Evolutionary conservation across 1,140 invertebrate genomes (phyloP), one percentile per base, ranked within the genome.

Genomic region (Pararge aegeria): DNA sequence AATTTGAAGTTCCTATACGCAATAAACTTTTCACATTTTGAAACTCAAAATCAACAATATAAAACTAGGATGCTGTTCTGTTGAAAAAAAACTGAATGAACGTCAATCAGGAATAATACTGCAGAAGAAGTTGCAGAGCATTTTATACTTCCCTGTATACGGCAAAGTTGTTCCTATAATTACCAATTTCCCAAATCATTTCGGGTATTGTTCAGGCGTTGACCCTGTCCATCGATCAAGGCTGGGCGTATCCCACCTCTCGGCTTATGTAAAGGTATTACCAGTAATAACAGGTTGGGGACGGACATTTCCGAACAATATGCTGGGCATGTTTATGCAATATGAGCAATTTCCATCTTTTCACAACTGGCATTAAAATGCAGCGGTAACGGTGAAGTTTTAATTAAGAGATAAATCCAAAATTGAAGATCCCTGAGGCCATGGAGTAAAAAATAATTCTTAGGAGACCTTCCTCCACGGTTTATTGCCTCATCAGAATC

Each of bases 281-380:
- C 68, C 61, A 57, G 68, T 77, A 80, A 83, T 80, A 75, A 80
- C 74, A 79, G 78, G 80, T 75, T 75, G 60, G 68, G 66, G 64
- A 55, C 64, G 54, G 66, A 62, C 56, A 68, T 71, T 60, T 64
- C 62, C 24, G 59, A 70, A 78, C 73, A 72, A 78, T 78, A 78
- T 68, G 64, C 10, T 66, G 64, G 64, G 64, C 40, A 62, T 63
- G 49, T 67, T 67, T 67, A 67, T 63, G 60, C 63, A 38, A 58
- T 55, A 60, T 59, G 57, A 55, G 59, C 55, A 44, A 60, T 55
- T 56, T 62, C 37, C 59, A 50, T 58, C 48, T 52, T 51, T 46
- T 40, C 51, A 59, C 49, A 62, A 63, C 52, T 54, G 52, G 46
- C 48, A 49, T 54, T 58, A 29, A 51, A 49, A 46, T 61, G 49